phyloP scores from a whole-genome alignment of 2,888 invertebrate species.

The Ceramica pisi region DNA sequence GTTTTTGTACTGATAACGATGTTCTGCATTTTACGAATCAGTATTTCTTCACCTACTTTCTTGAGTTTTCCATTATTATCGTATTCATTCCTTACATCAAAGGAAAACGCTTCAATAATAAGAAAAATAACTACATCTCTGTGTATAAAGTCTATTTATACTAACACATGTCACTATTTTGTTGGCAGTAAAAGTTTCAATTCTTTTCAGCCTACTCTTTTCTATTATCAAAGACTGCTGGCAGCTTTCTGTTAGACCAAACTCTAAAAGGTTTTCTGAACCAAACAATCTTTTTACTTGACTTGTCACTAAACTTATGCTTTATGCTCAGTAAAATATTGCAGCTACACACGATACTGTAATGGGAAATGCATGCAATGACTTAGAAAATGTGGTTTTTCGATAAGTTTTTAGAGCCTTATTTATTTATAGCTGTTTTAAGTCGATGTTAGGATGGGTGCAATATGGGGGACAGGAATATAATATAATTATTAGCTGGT shows the following conservation, averaged over 20 bases:
- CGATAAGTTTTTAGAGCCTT: not conserved
- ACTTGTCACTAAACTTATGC: slow-evolving; percentile 51
- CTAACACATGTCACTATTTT: slow-evolving; percentile 3
- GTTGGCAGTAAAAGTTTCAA: slow-evolving; percentile 16
- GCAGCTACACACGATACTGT: slow-evolving; percentile 31
- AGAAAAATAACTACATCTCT: not conserved
- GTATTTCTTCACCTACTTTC: not conserved
- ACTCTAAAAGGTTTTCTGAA: slow-evolving; percentile 44
- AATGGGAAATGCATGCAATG: slow-evolving; percentile 32
- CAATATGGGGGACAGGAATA: no score
- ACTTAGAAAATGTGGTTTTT: not conserved
- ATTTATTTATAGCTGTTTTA: not conserved
- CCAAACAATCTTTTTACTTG: slow-evolving; percentile 50
- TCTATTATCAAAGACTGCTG: slow-evolving; percentile 10
- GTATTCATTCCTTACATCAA: not conserved
- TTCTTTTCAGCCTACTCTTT: slow-evolving; percentile 14
- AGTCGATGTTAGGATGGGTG: not conserved
- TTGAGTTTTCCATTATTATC: not conserved
- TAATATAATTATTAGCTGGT: no score
- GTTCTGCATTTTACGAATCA: no score
- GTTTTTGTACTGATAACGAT: no score
- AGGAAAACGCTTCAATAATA: not conserved
- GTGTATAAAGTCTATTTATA: not conserved
- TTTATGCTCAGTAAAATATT: slow-evolving; percentile 36
- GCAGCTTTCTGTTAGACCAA: slow-evolving; percentile 15